Base-by-base conservation (phyloP, 2,113 vertebrate genomes). In the Microcebus ravelobensis region DNA sequence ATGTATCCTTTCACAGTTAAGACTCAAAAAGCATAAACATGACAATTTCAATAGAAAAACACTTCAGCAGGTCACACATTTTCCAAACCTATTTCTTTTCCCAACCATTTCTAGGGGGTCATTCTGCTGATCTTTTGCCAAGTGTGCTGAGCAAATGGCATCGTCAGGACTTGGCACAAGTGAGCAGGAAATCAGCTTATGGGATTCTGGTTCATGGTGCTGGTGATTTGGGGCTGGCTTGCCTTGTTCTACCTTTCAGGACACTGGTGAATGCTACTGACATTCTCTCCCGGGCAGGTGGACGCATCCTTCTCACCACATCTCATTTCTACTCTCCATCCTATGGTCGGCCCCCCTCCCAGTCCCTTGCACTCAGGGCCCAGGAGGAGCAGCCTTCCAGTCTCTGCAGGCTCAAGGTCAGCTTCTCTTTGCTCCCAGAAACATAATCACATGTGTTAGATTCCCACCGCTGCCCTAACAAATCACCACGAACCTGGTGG, bases 231-330 rank as follows among this genome's bases (percentile, higher is more conserved):
- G 15, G 11, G 20, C 34, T 8, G 25, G 39, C 55, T 39, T 67
- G 57, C 67, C 67, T 23, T 7, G 57, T 52, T 20, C 39, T 18
- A 15, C 36, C 76, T 42, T 36, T 57, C 8, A 34, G 48, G 27
- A 81, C 1, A 42, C 76, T 12, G 59, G 25, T 31, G 63, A 57
- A 3, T 25, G 36, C 59, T 15, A 11, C 34, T 1, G 0, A 1
- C 17, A 0, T 50, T 90, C 45, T 36, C 9, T 15, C 6, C 31
- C 15, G 39, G 79, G 39, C 67, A 8, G 34, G 25, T 3, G 42
- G 11, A 15, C 17, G 1, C 45, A 15, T 15, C 48, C 21, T 82
- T n/a, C 45, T 57, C 61, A 86, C 29, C 61, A 73, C 36, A 45
- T 31, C 36, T 27, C 20, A 39, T n/a, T 17, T 55, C 31, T 39